phyloP scores from a whole-genome alignment of 2,888 invertebrate genomes.

The Anticlea derivata region DNA sequence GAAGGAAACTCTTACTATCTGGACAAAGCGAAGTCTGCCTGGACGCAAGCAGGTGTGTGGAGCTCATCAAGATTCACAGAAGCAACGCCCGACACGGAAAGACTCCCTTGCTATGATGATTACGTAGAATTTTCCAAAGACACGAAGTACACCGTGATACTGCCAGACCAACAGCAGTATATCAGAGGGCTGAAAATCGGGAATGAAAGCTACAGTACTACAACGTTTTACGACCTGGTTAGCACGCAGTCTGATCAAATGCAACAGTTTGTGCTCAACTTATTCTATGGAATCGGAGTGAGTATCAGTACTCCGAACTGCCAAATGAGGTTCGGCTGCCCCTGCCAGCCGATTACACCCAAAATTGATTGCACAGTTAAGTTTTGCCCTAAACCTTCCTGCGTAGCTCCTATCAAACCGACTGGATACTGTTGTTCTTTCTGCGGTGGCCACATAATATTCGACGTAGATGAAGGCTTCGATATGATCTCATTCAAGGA shows the following conservation, averaged over 20 bases:
- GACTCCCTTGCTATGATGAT: conserved; percentile 76
- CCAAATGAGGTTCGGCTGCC: conserved; percentile 59
- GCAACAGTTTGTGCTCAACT: conserved; percentile 54
- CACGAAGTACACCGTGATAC: conserved; percentile 50
- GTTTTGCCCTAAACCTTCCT: conserved; percentile 59
- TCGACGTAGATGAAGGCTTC: conserved; percentile 57
- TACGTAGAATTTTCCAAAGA: conserved; percentile 62
- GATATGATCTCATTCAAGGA: conserved; percentile 55
- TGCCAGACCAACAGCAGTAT: conserved; percentile 56
- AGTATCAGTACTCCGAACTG: conserved; percentile 37
- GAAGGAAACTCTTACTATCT: conserved; percentile 58
- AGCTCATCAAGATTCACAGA: conserved; percentile 63
- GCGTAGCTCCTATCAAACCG: conserved; percentile 64
- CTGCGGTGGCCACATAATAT: conserved; percentile 64
- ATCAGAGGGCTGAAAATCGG: conserved; percentile 50
- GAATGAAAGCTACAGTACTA: conserved; percentile 36
- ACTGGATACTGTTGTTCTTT: conserved; percentile 70
- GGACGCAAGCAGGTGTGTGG: conserved; percentile 76
- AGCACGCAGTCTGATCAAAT: conserved; percentile 31
- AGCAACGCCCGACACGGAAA: conserved; percentile 78
- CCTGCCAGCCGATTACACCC: conserved; percentile 56
- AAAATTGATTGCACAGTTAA: conserved; percentile 61
- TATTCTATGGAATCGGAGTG: conserved; percentile 43
- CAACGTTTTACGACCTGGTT: conserved; percentile 34
- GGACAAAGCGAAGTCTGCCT: conserved; percentile 56